A percentile compares a stretch with the other conserved stretches of the same genome.
Evolutionary conservation across 2,113 vertebrate species (phyloP).

Genomic region (Notarius lentiginosus): DNA sequence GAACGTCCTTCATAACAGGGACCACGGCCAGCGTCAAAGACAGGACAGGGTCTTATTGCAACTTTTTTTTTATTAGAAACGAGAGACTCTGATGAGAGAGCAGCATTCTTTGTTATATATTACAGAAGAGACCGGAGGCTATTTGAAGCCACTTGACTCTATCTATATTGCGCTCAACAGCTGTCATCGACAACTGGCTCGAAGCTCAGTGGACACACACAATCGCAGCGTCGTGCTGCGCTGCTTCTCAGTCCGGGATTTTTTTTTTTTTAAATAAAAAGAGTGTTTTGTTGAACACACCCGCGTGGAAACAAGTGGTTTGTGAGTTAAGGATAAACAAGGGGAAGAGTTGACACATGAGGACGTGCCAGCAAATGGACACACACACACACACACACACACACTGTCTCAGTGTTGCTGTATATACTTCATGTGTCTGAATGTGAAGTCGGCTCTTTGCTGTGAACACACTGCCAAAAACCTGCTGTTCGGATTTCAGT

Average conservation of each 20-base stretch:
- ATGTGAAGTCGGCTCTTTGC: constrained; percentile 56
- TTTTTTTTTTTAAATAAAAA: constrained; percentile 65
- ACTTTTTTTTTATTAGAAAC: constrained; percentile 33
- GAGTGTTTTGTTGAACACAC: constrained; percentile 70
- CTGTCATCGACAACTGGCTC: constrained; percentile 92
- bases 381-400: constrained; percentile 33
- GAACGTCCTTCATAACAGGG: constrained; percentile 31
- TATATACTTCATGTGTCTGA: constrained; percentile 57
- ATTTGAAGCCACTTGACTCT: constrained; percentile 82
- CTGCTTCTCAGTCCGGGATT: constrained; percentile 46
- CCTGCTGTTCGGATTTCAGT: constrained; percentile 60
- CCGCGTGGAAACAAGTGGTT: constrained; percentile 64
- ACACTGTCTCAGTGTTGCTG: constrained; percentile 2
- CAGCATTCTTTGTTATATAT: constrained; percentile 54
- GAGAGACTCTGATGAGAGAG: constrained; percentile 43
- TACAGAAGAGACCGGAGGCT: constrained; percentile 79
- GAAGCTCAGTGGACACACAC: constrained; percentile 72
- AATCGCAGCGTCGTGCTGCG: constrained; percentile 68
- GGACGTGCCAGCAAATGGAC: constrained; percentile 57
- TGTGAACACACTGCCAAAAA: constrained; percentile 72
- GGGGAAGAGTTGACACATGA: constrained; percentile 51
- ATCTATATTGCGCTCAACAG: constrained; percentile 79
- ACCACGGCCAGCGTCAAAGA: constrained; percentile 20
- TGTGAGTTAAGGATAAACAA: constrained; percentile 42
- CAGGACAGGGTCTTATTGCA: constrained; percentile 24